Evolutionary conservation across 2,888 invertebrate species (phyloP).

Genomic region (Clunio marinus): DNA sequence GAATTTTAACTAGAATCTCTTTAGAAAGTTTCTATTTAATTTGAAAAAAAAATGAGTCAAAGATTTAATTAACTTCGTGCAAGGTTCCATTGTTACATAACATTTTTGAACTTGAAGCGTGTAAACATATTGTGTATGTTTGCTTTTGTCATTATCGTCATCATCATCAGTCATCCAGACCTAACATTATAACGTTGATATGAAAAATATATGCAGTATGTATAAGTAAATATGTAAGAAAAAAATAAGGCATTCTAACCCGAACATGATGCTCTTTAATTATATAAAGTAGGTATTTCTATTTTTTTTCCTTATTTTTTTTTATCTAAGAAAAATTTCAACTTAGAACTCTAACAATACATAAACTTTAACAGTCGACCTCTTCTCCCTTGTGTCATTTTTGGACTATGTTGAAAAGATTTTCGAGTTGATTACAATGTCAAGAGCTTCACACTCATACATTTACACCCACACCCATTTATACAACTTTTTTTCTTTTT

Average conservation of each 20-base stretch:
- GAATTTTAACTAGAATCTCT: too few species aligned
- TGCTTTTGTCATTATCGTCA: conserved; percentile 1
- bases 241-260: conserved; percentile 15
- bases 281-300: too few species aligned
- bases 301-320: background rate
- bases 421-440: conserved; percentile 32
- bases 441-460: conserved; percentile 1
- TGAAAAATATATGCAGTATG: background rate
- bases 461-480: background rate
- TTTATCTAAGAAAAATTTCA: background rate
- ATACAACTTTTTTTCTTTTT: background rate
- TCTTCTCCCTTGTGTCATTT: background rate
- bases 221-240: too few species aligned
- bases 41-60: too few species aligned
- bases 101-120: conserved; percentile 10
- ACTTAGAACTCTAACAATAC: conserved; percentile 15
- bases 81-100: background rate
- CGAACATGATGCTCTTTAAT: background rate
- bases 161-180: background rate
- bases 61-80: background rate
- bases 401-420: conserved; percentile 31
- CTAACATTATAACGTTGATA: background rate
- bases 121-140: background rate
- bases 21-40: too few species aligned
- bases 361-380: conserved; percentile 11